phyloP scores from a whole-genome alignment of 2,888 invertebrate species.

The Mechanitis mazaeus region DNA sequence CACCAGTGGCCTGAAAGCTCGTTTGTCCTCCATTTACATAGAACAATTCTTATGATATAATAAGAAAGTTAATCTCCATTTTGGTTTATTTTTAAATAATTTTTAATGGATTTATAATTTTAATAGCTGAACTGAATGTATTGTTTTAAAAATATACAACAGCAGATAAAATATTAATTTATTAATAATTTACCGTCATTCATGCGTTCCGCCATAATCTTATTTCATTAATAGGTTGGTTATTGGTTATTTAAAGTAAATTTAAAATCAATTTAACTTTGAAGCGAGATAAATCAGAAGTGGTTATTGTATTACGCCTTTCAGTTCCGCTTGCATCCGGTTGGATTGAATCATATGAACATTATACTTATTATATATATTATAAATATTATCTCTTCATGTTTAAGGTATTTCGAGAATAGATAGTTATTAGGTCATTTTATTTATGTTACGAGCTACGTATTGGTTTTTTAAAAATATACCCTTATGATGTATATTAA shows the following conservation, averaged over 20 bases:
- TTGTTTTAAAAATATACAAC: neutral
- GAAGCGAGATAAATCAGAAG: neutral
- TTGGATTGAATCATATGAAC: neutral
- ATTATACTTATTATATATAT: no score
- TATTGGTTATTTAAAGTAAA: conserved; percentile 4
- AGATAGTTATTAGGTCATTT: no score
- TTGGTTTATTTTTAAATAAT: no score
- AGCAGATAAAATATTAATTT: neutral
- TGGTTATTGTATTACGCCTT: neutral
- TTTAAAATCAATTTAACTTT: neutral
- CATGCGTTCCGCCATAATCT: conserved; percentile 1
- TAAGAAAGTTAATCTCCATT: no score
- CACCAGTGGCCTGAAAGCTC: no score
- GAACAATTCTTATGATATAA: no score
- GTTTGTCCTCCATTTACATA: no score
- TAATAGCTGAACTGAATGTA: neutral
- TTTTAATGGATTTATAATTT: no score
- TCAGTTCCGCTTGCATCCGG: neutral
- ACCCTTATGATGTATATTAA: no score
- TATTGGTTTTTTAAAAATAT: no score
- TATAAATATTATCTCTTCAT: neutral
- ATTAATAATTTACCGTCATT: neutral
- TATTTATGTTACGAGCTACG: no score
- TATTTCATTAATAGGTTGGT: conserved; percentile 1
- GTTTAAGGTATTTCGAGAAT: no score